These are phyloP conservation scores for Pipra filicauda DNA, from an alignment of 2,113 vertebrate species.

Conservation along the genomic window DNA sequence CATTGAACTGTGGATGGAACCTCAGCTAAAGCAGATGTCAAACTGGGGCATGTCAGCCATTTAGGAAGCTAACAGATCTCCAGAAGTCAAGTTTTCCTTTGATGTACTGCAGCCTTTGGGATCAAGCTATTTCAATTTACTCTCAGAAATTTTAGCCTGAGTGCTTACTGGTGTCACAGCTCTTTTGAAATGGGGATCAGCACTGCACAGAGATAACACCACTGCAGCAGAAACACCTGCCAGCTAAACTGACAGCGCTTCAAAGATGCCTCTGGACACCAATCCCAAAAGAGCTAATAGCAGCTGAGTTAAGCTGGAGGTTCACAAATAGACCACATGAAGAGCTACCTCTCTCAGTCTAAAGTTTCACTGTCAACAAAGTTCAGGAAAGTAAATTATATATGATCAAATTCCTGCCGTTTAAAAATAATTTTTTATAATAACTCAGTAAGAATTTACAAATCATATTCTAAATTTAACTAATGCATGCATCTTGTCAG, in stretches of 20 bases:
- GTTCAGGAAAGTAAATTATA: background rate
- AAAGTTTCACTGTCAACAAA: background rate
- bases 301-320: background rate
- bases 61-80: background rate
- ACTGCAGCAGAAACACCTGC: slow-evolving; percentile 17
- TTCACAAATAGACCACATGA: background rate
- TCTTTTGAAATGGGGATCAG: background rate
- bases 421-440: background rate
- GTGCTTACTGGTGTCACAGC: slow-evolving; percentile 1
- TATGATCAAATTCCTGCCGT: rapidly evolving
- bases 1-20: background rate
- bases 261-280: background rate
- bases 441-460: background rate
- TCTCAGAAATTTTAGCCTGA: background rate
- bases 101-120: background rate
- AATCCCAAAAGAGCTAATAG: background rate
- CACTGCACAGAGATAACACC: background rate
- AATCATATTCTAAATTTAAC: background rate
- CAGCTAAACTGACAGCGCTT: slow-evolving; percentile 26
- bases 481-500: rapidly evolving
- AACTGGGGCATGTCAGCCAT: background rate
- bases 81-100: background rate
- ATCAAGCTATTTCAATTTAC: background rate
- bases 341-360: background rate
- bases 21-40: background rate